A percentile compares a stretch with the other conserved stretches of the same genome.
Conservation (phyloP, 2,888 invertebrate genomes). For the Lobophora halterata region DNA sequence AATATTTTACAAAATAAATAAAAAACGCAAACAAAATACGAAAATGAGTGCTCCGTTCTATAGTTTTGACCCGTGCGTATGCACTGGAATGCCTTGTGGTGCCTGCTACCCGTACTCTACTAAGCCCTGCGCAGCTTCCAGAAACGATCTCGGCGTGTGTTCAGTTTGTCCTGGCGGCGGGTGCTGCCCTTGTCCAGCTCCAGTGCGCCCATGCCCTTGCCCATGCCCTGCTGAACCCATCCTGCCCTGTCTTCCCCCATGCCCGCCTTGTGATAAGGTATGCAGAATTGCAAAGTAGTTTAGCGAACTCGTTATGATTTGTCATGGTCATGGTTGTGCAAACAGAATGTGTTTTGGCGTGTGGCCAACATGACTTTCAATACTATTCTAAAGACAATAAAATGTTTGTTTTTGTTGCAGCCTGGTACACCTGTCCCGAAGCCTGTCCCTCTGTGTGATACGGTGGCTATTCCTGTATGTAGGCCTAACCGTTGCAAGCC, state of each 20-base stretch:
- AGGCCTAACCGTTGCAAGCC: conserved; percentile 77
- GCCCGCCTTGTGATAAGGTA: conserved; percentile 71
- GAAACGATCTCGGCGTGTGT: conserved; percentile 58
- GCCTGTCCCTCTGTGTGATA: conserved; percentile 47
- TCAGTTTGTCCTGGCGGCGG: conserved; percentile 71
- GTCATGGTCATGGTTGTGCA: conserved; percentile 19
- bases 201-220: conserved; percentile 64
- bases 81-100: conserved; percentile 62
- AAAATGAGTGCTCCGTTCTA: conserved; percentile 74
- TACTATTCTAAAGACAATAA: conserved; percentile 5
- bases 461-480: conserved; percentile 76
- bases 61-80: conserved; percentile 69
- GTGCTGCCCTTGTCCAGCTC: conserved; percentile 70
- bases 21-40: conserved; percentile 36
- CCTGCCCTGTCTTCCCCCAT: conserved; percentile 59
- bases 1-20: conserved; percentile 2
- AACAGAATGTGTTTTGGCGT: conserved; percentile 6
- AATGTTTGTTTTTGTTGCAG: conserved; percentile 40
- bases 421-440: conserved; percentile 47
- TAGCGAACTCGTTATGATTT: conserved; percentile 12
- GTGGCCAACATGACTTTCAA: conserved; percentile 9
- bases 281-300: conserved; percentile 6
- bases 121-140: conserved; percentile 61
- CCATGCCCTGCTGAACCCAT: conserved; percentile 56
- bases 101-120: conserved; percentile 67